These are phyloP conservation scores for Andricus quercusramuli DNA, from an alignment of 2,888 invertebrate genomes.

Conservation along the genomic window DNA sequence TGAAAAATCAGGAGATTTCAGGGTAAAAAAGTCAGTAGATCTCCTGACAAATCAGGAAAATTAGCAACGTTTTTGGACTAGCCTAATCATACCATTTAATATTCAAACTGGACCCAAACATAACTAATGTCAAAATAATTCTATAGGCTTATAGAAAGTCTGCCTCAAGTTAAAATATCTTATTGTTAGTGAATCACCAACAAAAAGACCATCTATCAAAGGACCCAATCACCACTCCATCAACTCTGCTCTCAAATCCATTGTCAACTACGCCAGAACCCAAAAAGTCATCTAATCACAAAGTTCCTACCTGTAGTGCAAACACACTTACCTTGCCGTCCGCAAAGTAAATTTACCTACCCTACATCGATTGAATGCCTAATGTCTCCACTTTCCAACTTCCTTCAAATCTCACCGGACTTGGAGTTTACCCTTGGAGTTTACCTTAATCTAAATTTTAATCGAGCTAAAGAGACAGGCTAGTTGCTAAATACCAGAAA, in stretches of 20 bases:
- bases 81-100: too few relatives aligned
- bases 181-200: not conserved
- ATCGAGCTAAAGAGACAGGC: not conserved
- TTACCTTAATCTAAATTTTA: not conserved
- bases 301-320: constrained; percentile 35
- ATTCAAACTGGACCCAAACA: too few relatives aligned
- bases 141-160: too few relatives aligned
- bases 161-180: not conserved
- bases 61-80: too few relatives aligned
- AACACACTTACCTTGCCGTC: constrained; percentile 16
- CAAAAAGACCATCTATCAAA: not conserved
- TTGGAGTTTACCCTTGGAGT: not conserved
- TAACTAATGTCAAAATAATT: too few relatives aligned
- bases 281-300: constrained; percentile 21
- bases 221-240: constrained; percentile 9
- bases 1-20: too few relatives aligned
- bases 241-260: constrained; percentile 12
- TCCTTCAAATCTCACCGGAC: not conserved
- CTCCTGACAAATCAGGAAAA: too few relatives aligned
- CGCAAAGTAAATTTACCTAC: constrained; percentile 34
- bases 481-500: not conserved
- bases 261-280: constrained; percentile 10
- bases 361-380: constrained; percentile 36
- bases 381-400: constrained; percentile 33
- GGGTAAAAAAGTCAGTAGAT: too few relatives aligned